Evolutionary conservation across 2,888 invertebrate species (phyloP).

Genomic region (Drosophila longiperda): DNA sequence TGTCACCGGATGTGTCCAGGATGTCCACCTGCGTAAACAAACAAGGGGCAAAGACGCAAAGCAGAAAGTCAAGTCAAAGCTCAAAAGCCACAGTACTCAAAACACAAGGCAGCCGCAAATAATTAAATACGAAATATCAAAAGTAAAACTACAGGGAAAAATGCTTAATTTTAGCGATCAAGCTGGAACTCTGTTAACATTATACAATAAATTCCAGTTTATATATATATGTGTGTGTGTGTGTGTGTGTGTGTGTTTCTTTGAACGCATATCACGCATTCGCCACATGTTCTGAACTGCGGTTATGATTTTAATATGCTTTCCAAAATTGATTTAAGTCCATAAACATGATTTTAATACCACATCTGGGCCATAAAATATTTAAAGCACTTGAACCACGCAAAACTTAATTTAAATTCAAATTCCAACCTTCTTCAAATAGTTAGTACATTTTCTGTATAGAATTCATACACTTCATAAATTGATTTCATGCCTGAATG

Average conservation of each 20-base stretch:
- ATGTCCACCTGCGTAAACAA: constrained; percentile 87
- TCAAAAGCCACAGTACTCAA: constrained; percentile 1
- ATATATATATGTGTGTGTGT: background rate
- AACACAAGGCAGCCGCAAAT: constrained; percentile 17
- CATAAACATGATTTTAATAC: constrained; percentile 37
- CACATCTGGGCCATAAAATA: constrained; percentile 13
- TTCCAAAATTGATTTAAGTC: constrained; percentile 12
- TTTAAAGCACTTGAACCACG: constrained; percentile 23
- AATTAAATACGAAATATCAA: constrained; percentile 32
- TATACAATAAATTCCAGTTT: background rate
- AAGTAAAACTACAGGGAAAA: background rate
- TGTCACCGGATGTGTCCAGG: constrained; percentile 93
- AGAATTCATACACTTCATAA: constrained; percentile 21
- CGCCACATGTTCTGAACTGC: constrained; percentile 23
- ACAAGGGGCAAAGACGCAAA: constrained; percentile 3
- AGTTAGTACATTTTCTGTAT: background rate
- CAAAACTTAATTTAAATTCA: constrained; percentile 21
- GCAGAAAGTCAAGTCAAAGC: constrained; percentile 4
- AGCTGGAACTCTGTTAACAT: constrained; percentile 16
- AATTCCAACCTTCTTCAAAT: constrained; percentile 1
- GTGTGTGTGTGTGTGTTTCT: background rate
- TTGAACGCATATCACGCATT: constrained; percentile 25
- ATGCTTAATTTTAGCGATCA: constrained; percentile 29
- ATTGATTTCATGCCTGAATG: constrained; percentile 22
- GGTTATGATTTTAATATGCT: constrained; percentile 24